A percentile compares a stretch with the other conserved stretches of the same genome.
Conservation (phyloP, 2,888 invertebrate species). For the Macrophya alboannulata region DNA sequence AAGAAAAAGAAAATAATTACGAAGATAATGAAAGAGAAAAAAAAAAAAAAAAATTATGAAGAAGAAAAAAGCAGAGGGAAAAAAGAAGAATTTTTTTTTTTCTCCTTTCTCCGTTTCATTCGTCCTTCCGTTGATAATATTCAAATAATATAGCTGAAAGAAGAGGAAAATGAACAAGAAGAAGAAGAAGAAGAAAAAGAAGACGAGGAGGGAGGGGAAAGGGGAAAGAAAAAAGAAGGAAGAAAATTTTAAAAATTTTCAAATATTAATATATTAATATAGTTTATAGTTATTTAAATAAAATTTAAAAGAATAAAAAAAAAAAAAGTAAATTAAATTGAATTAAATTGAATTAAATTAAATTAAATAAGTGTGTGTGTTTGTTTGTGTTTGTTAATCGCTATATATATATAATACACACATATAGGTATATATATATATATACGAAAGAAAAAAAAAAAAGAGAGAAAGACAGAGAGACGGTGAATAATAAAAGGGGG, state of each 20-base stretch:
- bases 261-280: neutral
- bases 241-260: neutral
- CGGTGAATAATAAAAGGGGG: neutral
- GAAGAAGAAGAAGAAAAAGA: neutral
- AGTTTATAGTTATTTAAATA: slow-evolving; percentile 58
- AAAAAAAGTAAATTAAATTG: too few species aligned
- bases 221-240: slow-evolving; percentile 57
- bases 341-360: too few species aligned
- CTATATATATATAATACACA: neutral
- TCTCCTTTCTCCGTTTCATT: neutral
- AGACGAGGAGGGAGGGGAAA: neutral
- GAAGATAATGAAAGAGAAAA: too few species aligned
- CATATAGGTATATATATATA: neutral
- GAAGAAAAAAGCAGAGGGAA: slow-evolving; percentile 5
- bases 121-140: neutral
- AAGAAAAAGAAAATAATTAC: too few species aligned
- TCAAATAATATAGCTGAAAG: neutral
- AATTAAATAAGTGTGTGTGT: slow-evolving; percentile 5
- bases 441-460: neutral
- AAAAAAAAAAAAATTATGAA: slow-evolving; percentile 45
- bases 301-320: slow-evolving; percentile 4
- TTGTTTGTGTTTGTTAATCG: slow-evolving; percentile 1
- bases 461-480: neutral
- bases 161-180: slow-evolving; percentile 10
- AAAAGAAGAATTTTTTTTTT: neutral